Conservation (phyloP, 2,113 vertebrate genomes). For the Colinus virginianus region DNA sequence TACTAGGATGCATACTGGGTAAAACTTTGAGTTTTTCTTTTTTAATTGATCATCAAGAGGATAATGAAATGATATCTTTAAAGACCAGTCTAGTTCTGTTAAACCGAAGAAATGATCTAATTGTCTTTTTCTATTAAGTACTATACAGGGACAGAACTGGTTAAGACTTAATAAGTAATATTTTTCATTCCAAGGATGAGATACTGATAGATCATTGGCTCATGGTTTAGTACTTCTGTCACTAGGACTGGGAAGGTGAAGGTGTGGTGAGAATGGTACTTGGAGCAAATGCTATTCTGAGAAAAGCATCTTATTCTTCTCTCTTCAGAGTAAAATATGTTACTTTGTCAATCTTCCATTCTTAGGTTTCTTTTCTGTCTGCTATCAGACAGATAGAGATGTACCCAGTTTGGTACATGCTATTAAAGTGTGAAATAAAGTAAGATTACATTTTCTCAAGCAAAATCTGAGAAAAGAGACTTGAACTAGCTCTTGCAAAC, state of each 20-base stretch:
- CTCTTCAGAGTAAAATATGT: background rate
- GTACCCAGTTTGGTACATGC: background rate
- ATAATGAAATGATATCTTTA: background rate
- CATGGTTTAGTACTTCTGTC: background rate
- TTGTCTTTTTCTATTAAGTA: background rate
- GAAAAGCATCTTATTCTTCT: background rate
- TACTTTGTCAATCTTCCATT: background rate
- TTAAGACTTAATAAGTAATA: background rate
- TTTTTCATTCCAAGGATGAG: background rate
- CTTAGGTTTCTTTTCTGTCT: background rate
- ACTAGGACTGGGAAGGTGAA: background rate
- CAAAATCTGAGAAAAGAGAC: background rate
- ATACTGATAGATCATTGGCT: background rate
- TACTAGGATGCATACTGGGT: background rate
- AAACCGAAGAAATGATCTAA: background rate
- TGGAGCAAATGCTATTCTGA: background rate
- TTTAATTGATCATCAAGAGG: background rate
- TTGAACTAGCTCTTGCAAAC: background rate
- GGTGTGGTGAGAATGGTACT: background rate
- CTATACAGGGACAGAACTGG: background rate
- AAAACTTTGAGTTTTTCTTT: background rate
- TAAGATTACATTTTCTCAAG: background rate
- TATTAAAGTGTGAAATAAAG: background rate
- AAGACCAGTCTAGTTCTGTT: background rate
- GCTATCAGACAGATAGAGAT: fast-evolving